Percentiles rank a stretch among this genome's conserved stretches.
These are phyloP conservation scores for Condylura cristata DNA, from an alignment of 2,113 vertebrate species.

Conservation along the genomic window DNA sequence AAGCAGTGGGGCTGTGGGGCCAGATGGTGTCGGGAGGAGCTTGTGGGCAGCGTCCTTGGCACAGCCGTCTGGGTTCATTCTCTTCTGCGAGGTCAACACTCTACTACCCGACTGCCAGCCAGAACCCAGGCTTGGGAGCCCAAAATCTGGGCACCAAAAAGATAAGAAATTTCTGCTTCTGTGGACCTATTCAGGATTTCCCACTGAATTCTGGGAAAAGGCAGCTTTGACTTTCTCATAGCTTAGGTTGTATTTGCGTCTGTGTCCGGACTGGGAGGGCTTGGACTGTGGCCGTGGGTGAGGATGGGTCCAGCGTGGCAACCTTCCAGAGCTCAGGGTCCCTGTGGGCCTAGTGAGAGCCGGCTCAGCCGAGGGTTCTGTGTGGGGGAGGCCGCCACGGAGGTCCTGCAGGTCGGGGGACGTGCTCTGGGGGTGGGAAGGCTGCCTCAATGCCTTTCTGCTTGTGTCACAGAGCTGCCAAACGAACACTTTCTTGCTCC, in stretches of 20 bases:
- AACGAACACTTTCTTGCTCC: background rate
- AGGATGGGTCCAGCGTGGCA: background rate
- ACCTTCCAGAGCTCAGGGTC: background rate
- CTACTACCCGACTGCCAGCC: background rate
- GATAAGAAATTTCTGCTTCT: background rate
- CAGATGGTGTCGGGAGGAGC: background rate
- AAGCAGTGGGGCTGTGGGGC: background rate
- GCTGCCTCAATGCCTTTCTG: background rate
- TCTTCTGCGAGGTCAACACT: background rate
- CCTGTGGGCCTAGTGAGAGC: background rate
- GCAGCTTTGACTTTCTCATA: background rate
- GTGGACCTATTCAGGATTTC: background rate
- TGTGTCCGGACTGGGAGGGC: background rate
- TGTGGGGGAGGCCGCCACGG: background rate
- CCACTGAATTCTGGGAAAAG: background rate
- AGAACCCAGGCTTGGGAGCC: background rate
- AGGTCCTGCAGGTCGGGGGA: background rate
- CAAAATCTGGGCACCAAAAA: too few relatives aligned
- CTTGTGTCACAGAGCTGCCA: background rate
- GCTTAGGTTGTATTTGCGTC: background rate
- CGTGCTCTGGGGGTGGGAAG: background rate
- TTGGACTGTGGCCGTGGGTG: background rate
- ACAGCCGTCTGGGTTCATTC: accelerated
- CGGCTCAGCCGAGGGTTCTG: background rate
- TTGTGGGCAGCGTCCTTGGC: accelerated